Evolutionary conservation across 2,888 invertebrate species (phyloP).

Genomic region (Zygogramma bicolorata): DNA sequence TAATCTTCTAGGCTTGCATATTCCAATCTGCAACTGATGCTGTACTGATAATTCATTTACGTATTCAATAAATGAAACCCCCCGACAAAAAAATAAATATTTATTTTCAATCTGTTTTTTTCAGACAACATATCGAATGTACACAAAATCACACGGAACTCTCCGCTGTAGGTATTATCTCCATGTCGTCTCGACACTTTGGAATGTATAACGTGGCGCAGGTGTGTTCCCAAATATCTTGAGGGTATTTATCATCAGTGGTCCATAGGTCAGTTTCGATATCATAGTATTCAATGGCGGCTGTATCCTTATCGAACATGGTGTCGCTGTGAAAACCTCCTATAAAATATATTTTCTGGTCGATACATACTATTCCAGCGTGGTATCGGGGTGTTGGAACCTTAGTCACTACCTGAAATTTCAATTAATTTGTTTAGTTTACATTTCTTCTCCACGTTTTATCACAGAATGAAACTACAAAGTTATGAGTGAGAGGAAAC

Average conservation of each 20-base stretch:
- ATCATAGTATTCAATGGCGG: conserved; percentile 76
- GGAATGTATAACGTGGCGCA: conserved; percentile 78
- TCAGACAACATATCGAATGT: no score
- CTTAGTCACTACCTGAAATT: conserved; percentile 67
- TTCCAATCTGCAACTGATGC: no score
- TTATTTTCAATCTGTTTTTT: conserved; percentile 3
- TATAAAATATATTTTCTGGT: conserved; percentile 75
- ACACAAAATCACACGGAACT: conserved; percentile 13
- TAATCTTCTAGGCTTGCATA: no score
- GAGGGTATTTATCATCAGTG: conserved; percentile 73
- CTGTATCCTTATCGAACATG: conserved; percentile 76
- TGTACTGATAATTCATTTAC: no score
- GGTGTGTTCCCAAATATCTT: conserved; percentile 80
- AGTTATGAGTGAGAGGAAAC: no score
- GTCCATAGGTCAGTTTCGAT: conserved; percentile 73
- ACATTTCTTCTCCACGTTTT: neutral
- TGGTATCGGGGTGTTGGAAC: conserved; percentile 78
- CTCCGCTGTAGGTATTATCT: conserved; percentile 51
- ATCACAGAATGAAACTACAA: no score
- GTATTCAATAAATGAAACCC: neutral
- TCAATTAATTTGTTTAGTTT: neutral
- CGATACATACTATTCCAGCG: conserved; percentile 74
- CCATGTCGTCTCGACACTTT: conserved; percentile 63
- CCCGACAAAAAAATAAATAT: neutral
- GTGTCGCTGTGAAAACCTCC: conserved; percentile 78